Evolutionary conservation across 2,113 vertebrate species (phyloP), one percentile per base, ranked within the genome.

Genomic region (Pholis gunnellus): DNA sequence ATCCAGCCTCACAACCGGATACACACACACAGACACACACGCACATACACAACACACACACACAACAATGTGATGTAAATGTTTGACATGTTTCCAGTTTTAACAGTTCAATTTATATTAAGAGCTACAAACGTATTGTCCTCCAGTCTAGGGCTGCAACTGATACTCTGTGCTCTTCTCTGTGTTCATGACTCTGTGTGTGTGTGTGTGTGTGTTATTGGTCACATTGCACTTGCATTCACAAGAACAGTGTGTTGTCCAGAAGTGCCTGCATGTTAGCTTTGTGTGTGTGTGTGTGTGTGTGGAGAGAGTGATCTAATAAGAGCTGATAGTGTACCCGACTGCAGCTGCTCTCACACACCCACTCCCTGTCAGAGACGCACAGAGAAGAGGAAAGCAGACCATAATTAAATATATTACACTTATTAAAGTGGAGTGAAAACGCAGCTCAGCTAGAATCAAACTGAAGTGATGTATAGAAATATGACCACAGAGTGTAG

Each of bases 291-390:
- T 57, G 44, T 60, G 42, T 74, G 79, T 9, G 56, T 59, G 81
- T 82, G 83, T 83, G 81, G 66, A 75, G 73, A 66, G 63, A 75
- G 81, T 82, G 88, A 91, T 90, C 85, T 92, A 88, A 93, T 89
- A 82, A 72, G 90, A 90, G 85, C 70, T 85, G 90, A 92, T 92
- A 42, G 85, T 90, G 85, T 74, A 59, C 82, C 83, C 83, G 40
- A 70, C 87, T 90, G 92, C 92, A 93, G 92, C 91, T 93, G 92
- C 87, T 92, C 91, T 88, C 87, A 73, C 72, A 91, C 92, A 81
- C 91, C 90, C 92, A 92, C 92, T 88, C 85, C 10, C 90, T 91
- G 90, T 88, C 91, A 90, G 79, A 86, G 81, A 82, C 38, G 38
- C 80, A 86, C 11, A 63, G 59, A 72, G 87, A 75, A 31, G 66